A percentile compares a stretch with the other conserved stretches of the same genome.
These are phyloP conservation scores for Crossocerus cetratus DNA, from an alignment of 2,888 invertebrate genomes.

Conservation along the genomic window DNA sequence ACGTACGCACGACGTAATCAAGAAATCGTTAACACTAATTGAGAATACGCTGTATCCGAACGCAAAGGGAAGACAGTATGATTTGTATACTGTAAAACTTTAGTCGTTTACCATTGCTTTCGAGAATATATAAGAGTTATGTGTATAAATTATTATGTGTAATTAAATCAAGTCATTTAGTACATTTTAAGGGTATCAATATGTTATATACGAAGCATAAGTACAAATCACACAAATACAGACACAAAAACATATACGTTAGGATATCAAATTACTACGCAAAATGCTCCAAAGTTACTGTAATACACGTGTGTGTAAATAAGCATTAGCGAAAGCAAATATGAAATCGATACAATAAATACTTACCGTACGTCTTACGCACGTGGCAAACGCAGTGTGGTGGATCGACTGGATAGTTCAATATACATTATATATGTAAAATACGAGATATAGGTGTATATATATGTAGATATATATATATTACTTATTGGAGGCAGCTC, in stretches of 20 bases:
- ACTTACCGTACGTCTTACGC: constrained; percentile 69
- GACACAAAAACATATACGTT: constrained; percentile 17
- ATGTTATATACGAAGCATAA: constrained; percentile 53
- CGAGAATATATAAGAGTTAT: constrained; percentile 68
- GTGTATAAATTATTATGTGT: constrained; percentile 73
- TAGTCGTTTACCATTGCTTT: constrained; percentile 71
- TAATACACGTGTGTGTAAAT: constrained; percentile 69
- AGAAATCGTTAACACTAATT: constrained; percentile 28
- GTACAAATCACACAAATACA: constrained; percentile 40
- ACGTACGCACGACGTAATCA: constrained; percentile 15
- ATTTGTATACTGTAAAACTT: constrained; percentile 69
- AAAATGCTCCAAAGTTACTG: constrained; percentile 63
- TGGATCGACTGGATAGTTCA: constrained; percentile 26
- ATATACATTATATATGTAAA: constrained; percentile 13
- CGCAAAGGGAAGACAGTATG: constrained; percentile 55
- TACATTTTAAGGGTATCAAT: constrained; percentile 62
- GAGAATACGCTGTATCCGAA: constrained; percentile 43
- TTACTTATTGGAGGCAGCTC: too few species aligned
- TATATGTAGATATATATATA: background rate
- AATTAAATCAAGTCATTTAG: constrained; percentile 71
- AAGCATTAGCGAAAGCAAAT: constrained; percentile 63
- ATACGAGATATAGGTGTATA: background rate
- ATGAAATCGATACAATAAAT: constrained; percentile 67
- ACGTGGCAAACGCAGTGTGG: constrained; percentile 52
- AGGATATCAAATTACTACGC: constrained; percentile 40